Evolutionary conservation across 30 jellyfish, hydroid and myxozoan species (phyloP).

Genomic region (Aurelia sp.): DNA sequence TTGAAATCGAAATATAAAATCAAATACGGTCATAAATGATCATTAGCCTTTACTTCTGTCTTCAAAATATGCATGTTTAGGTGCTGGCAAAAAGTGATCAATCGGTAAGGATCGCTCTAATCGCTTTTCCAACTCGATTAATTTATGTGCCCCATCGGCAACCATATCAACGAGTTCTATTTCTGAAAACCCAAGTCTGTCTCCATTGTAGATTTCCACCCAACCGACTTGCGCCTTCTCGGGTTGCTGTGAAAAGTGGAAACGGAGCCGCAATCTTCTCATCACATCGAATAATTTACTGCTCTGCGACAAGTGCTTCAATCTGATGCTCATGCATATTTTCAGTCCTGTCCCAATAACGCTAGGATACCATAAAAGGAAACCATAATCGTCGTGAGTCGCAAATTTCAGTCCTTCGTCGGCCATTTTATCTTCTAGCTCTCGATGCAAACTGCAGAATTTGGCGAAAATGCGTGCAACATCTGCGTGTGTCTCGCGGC

Average conservation of each 20-base stretch:
- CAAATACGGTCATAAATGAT: background rate
- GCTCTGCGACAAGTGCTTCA: slow-evolving; percentile 54
- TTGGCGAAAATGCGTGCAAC: slow-evolving; percentile 56
- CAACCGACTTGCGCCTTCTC: slow-evolving; percentile 55
- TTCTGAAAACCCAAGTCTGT: slow-evolving; percentile 53
- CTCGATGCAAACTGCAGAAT: slow-evolving; percentile 40
- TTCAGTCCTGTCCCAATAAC: slow-evolving; percentile 92
- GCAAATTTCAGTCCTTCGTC: slow-evolving; percentile 63
- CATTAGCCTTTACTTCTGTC: background rate
- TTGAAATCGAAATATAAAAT: no score
- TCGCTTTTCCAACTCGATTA: slow-evolving; percentile 45
- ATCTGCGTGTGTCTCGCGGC: slow-evolving; percentile 58
- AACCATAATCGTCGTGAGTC: slow-evolving; percentile 70
- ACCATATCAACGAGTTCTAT: slow-evolving; percentile 30
- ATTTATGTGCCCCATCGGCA: slow-evolving; percentile 47
- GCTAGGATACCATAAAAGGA: slow-evolving; percentile 82
- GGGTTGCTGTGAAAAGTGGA: slow-evolving; percentile 49
- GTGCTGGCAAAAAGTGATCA: slow-evolving; percentile 32
- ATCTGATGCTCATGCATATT: slow-evolving; percentile 73
- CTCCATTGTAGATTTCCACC: slow-evolving; percentile 62
- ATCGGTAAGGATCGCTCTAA: slow-evolving; percentile 30
- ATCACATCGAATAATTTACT: slow-evolving; percentile 39
- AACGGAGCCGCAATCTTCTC: slow-evolving; percentile 53
- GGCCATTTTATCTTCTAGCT: slow-evolving; percentile 41
- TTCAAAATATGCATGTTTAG: slow-evolving; percentile 4